Percentiles rank a stretch among this genome's conserved stretches.
Evolutionary conservation across 2,113 vertebrate species (phyloP).

Genomic region (Tragelaphus imberbis): DNA sequence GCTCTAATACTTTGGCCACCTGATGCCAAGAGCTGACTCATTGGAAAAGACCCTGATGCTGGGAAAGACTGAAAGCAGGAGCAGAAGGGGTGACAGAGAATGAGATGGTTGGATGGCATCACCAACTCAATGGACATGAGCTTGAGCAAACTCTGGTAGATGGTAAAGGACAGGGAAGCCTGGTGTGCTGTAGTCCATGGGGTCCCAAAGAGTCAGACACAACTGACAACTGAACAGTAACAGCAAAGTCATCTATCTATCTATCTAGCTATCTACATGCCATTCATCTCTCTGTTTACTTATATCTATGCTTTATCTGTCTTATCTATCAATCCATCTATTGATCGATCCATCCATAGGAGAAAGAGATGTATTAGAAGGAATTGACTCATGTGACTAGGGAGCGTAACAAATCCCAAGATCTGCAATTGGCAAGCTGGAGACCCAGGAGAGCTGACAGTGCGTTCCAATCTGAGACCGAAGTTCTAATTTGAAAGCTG

Average conservation of each 20-base stretch:
- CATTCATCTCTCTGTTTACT: not conserved
- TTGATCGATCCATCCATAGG: rapidly evolving
- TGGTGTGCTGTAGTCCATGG: not conserved
- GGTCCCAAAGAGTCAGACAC: not conserved
- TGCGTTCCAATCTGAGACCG: not conserved
- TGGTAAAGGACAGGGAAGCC: not conserved
- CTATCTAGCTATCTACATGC: not conserved
- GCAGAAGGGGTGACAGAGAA: not conserved
- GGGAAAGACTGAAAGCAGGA: not conserved
- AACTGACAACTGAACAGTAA: not conserved
- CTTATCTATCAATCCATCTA: not conserved
- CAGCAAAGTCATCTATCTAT: not conserved
- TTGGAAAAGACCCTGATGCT: not conserved
- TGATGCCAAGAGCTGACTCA: not conserved
- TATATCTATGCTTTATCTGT: not conserved
- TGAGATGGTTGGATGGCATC: not conserved
- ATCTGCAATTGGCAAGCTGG: not conserved
- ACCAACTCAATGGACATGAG: not conserved
- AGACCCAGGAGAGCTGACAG: not conserved
- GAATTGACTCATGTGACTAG: not conserved
- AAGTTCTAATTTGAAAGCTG: not conserved
- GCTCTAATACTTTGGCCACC: not conserved
- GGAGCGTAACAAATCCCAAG: not conserved
- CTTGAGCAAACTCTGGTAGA: not conserved
- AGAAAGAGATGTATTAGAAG: not conserved